Evolutionary conservation across 2,797 vertebrate genomes (phyloP).

Genomic region (Philypnodon macrostomus): DNA sequence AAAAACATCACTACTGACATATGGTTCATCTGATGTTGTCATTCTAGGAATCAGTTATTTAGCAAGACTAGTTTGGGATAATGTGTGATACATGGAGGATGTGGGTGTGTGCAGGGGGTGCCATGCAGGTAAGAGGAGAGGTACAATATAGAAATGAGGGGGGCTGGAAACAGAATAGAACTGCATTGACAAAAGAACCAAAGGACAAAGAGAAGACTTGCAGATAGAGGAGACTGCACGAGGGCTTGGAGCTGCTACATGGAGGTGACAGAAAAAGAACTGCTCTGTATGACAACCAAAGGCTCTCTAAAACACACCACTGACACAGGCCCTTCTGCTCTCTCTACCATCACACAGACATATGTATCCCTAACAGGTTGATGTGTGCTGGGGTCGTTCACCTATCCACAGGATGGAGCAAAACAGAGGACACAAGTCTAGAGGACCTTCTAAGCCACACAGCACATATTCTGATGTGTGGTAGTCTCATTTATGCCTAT

Average conservation of each 20-base stretch:
- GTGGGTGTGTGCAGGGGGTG: conserved; percentile 34
- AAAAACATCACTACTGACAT: conserved; percentile 12
- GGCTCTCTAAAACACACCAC: conserved; percentile 68
- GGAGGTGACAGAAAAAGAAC: conserved; percentile 64
- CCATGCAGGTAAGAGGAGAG: conserved; percentile 55
- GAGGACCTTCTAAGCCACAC: conserved; percentile 79
- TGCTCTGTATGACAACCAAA: conserved; percentile 63
- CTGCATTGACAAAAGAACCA: conserved; percentile 86
- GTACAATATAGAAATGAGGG: conserved; percentile 75
- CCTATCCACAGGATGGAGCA: conserved; percentile 77
- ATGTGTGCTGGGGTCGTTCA: conserved; percentile 39
- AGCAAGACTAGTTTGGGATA: conserved; percentile 13
- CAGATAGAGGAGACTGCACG: conserved; percentile 64
- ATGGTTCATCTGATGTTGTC: conserved; percentile 20
- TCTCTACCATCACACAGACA: conserved; percentile 66
- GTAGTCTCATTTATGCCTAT: background rate
- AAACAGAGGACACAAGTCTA: conserved; percentile 78
- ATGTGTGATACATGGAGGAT: conserved; percentile 26
- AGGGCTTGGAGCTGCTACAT: conserved; percentile 64
- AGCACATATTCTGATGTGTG: conserved; percentile 57
- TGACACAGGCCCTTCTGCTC: conserved; percentile 69
- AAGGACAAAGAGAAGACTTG: conserved; percentile 71
- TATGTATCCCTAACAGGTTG: conserved; percentile 35
- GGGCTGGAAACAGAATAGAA: conserved; percentile 85
- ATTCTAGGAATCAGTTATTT: conserved; percentile 1